Conservation (phyloP, 1,140 invertebrate species). For the Bursaphelenchus mucronatus region DNA sequence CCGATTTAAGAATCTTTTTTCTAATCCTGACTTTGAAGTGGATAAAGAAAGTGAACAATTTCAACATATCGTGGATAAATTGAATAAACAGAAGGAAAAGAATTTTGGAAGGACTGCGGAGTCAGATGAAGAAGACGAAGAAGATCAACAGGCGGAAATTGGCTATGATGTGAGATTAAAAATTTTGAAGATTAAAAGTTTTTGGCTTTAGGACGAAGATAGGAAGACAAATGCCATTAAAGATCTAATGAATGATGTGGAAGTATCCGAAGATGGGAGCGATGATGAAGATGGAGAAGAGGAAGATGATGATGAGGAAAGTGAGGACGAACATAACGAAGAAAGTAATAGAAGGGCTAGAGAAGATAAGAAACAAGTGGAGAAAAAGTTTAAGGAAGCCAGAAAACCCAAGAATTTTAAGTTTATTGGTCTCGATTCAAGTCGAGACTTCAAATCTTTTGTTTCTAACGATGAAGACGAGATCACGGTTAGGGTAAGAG, state of each 20-base stretch:
- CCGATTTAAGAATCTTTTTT: constrained; percentile 82
- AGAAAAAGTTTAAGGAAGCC: constrained; percentile 15
- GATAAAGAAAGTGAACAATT: constrained; percentile 80
- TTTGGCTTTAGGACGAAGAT: no score
- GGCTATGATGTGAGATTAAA: no score
- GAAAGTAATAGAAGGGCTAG: background rate
- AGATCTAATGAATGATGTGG: no score
- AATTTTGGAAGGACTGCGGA: constrained; percentile 10
- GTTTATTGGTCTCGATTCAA: constrained; percentile 13
- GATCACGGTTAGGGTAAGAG: constrained; percentile 13
- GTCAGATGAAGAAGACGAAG: constrained; percentile 22
- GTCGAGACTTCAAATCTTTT: constrained; percentile 19
- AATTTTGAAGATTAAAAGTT: no score
- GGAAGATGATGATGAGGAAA: constrained; percentile 27
- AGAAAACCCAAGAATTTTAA: constrained; percentile 15
- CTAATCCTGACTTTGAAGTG: constrained; percentile 87
- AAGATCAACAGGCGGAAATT: background rate
- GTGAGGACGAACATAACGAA: constrained; percentile 11
- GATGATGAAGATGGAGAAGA: constrained; percentile 31
- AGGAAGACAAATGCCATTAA: no score
- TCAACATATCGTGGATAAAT: constrained; percentile 58
- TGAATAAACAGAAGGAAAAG: constrained; percentile 32
- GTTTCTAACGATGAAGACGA: constrained; percentile 1
- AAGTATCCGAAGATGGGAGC: background rate
- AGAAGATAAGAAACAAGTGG: constrained; percentile 13